A percentile compares a stretch with the other conserved stretches of the same genome.
These are phyloP conservation scores for Pterostichus madidus DNA, from an alignment of 2,888 invertebrate species.

Conservation along the genomic window DNA sequence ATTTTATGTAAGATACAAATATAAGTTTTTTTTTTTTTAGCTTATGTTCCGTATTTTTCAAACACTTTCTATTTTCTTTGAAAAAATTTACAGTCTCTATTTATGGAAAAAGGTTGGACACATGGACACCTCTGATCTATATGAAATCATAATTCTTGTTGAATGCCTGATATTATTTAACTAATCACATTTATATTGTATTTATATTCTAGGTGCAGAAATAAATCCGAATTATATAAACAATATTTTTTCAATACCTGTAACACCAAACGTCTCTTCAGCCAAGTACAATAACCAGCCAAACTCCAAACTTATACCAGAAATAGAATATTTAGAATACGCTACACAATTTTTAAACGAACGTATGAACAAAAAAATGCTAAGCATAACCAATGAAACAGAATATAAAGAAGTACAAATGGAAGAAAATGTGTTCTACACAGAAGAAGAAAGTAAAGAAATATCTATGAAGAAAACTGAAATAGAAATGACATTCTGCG, in stretches of 20 bases:
- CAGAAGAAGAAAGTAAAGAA: slow-evolving; percentile 3
- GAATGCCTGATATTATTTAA: too few species aligned
- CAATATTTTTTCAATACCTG: slow-evolving; percentile 57
- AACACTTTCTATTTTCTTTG: too few species aligned
- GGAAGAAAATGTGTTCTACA: slow-evolving; percentile 35
- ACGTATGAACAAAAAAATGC: slow-evolving; percentile 38
- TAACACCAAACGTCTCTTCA: slow-evolving; percentile 50
- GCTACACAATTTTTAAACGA: slow-evolving; percentile 57
- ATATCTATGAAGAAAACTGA: slow-evolving; percentile 21
- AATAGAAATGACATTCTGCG: slow-evolving; percentile 66
- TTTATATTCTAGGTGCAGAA: slow-evolving; percentile 42
- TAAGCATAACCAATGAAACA: slow-evolving; percentile 56
- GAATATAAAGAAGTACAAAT: slow-evolving; percentile 57
- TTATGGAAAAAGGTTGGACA: too few species aligned
- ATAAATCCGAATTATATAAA: slow-evolving; percentile 57
- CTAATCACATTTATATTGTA: too few species aligned
- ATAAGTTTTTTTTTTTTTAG: too few species aligned
- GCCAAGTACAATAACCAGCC: slow-evolving; percentile 3
- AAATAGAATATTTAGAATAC: slow-evolving; percentile 59
- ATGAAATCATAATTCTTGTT: too few species aligned
- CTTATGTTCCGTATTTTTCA: too few species aligned
- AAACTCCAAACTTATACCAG: slow-evolving; percentile 20
- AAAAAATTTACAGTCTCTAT: too few species aligned
- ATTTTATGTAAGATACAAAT: too few species aligned
- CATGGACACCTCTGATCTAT: too few species aligned